Conservation (phyloP, 1,140 invertebrate genomes). For the Aphidius gifuensis region DNA sequence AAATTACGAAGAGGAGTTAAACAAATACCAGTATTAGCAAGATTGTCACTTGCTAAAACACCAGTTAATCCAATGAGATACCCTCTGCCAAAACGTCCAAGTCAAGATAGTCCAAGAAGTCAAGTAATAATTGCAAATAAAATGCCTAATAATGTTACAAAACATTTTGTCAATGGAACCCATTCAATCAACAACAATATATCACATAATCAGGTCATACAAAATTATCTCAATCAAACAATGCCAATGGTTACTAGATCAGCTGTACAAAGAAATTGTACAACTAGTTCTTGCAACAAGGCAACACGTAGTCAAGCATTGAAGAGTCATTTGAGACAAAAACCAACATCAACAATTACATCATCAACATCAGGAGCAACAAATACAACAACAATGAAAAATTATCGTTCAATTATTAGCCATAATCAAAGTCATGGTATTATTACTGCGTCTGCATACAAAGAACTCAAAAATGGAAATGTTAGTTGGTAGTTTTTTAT, state of each 20-base stretch:
- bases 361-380: too few relatives aligned
- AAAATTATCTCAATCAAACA: conserved; percentile 45
- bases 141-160: conserved; percentile 32
- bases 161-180: conserved; percentile 28
- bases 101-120: conserved; percentile 24
- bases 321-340: conserved; percentile 30
- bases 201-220: conserved; percentile 36
- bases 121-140: conserved; percentile 29
- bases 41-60: conserved; percentile 18
- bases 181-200: conserved; percentile 1
- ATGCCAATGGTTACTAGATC: conserved; percentile 23
- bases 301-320: conserved; percentile 22
- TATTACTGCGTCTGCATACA: conserved; percentile 46
- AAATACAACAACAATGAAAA: background rate
- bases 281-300: background rate
- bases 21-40: conserved; percentile 15
- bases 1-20: conserved; percentile 28
- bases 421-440: conserved; percentile 42
- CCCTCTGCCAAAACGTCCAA: conserved; percentile 25
- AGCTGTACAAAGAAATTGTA: background rate
- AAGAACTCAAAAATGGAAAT: conserved; percentile 38
- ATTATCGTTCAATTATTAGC: conserved; percentile 29
- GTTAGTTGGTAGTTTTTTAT: conserved; percentile 33
- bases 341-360: background rate
- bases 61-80: conserved; percentile 18